phyloP scores from a whole-genome alignment of 2,113 vertebrate genomes.

The Pollachius pollachius region DNA sequence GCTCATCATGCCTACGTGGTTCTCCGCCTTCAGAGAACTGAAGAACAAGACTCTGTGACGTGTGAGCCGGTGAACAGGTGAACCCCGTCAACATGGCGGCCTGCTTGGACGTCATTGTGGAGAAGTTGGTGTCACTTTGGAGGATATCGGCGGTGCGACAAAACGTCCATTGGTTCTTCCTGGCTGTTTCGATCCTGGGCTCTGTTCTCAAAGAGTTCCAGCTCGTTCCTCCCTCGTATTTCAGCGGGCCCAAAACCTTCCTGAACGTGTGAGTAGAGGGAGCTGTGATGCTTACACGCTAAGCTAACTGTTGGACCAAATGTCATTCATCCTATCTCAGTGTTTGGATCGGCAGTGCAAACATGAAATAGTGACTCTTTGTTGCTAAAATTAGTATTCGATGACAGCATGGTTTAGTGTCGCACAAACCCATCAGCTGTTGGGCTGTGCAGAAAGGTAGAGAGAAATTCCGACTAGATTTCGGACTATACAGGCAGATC shows the following conservation, averaged over 20 bases:
- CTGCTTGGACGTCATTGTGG: conserved; percentile 50
- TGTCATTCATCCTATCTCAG: no score
- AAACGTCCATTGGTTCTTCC: conserved; percentile 70
- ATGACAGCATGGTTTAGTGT: no score
- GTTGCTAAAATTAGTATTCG: no score
- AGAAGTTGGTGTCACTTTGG: conserved; percentile 55
- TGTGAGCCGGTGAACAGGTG: neutral
- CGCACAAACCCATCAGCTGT: no score
- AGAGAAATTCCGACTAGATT: no score
- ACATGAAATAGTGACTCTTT: no score
- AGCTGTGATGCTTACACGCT: neutral
- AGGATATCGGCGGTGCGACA: conserved; percentile 38
- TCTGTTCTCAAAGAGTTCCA: conserved; percentile 79
- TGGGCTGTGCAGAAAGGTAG: no score
- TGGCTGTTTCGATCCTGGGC: conserved; percentile 68
- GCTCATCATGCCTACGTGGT: no score
- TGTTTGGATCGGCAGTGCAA: no score
- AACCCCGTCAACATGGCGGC: conserved; percentile 63
- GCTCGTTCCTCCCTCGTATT: conserved; percentile 78
- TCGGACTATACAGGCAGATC: no score
- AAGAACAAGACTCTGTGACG: conserved; percentile 12
- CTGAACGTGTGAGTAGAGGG: conserved; percentile 84
- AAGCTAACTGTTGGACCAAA: neutral
- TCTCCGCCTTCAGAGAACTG: no score
- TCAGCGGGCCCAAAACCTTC: conserved; percentile 83